Percentiles rank a stretch among this genome's conserved stretches.
These are phyloP conservation scores for Stomorhina lunata DNA, from an alignment of 2,888 invertebrate species.

Conservation along the genomic window DNA sequence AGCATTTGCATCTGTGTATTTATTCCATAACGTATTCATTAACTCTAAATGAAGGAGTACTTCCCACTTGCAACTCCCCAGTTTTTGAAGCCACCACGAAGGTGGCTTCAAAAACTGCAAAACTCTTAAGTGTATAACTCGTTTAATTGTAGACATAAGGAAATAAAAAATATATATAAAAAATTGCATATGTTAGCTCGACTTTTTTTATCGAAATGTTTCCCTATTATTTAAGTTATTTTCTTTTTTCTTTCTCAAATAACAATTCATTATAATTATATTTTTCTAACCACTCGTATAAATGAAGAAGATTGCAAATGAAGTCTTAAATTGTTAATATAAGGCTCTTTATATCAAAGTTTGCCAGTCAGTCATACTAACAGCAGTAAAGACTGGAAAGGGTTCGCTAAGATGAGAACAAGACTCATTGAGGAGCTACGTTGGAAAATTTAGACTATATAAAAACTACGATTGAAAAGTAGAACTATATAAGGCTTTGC, in stretches of 20 bases:
- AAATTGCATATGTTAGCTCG: conserved; percentile 6
- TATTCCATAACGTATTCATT: conserved; percentile 8
- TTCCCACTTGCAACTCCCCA: not conserved
- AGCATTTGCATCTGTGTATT: not conserved
- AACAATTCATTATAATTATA: conserved; percentile 23
- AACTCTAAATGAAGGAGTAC: conserved; percentile 17
- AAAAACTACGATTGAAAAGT: no score
- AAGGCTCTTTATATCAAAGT: no score
- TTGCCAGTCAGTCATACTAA: no score
- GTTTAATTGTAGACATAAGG: not conserved
- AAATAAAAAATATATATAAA: not conserved
- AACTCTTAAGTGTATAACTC: conserved; percentile 5
- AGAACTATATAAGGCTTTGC: no score
- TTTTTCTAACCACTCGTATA: conserved; percentile 3
- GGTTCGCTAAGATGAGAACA: no score
- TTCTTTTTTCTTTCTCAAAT: not conserved
- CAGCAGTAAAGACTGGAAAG: no score
- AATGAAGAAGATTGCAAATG: conserved; percentile 13
- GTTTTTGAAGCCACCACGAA: no score
- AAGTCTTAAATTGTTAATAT: not conserved
- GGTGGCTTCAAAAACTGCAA: not conserved
- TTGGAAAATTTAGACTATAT: no score
- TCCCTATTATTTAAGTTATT: conserved; percentile 11
- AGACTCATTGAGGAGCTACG: no score
- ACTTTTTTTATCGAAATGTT: not conserved